Conservation (phyloP, 2,888 invertebrate genomes). For the Chorisops tibialis region DNA sequence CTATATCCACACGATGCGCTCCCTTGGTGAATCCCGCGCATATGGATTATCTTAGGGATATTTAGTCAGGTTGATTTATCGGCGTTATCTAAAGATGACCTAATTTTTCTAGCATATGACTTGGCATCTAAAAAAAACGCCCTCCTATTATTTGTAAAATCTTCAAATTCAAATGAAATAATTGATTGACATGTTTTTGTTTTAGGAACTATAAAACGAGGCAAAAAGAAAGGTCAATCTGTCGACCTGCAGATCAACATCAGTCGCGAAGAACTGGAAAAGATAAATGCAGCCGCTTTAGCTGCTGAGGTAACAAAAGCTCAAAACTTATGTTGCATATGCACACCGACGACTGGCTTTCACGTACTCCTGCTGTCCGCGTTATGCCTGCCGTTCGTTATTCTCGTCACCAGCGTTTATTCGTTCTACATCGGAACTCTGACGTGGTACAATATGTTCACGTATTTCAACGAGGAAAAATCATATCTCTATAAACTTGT, state of each 20-base stretch:
- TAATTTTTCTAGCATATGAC: too few relatives aligned
- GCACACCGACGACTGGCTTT: constrained; percentile 59
- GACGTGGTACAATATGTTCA: constrained; percentile 74
- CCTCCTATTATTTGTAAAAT: too few relatives aligned
- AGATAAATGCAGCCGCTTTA: constrained; percentile 60
- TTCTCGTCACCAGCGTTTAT: constrained; percentile 61
- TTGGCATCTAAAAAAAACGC: too few relatives aligned
- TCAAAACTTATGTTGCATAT: constrained; percentile 56
- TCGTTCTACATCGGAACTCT: constrained; percentile 73
- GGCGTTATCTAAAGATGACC: too few relatives aligned
- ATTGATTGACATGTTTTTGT: not conserved
- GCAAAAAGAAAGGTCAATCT: constrained; percentile 68
- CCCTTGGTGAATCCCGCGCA: too few relatives aligned
- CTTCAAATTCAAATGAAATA: not conserved
- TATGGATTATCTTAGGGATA: too few relatives aligned
- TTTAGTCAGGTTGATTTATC: too few relatives aligned
- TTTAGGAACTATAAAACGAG: constrained; percentile 66
- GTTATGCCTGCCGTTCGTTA: constrained; percentile 64
- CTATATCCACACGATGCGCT: too few relatives aligned
- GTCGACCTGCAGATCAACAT: constrained; percentile 70
- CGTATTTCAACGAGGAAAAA: constrained; percentile 65
- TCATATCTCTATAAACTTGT: constrained; percentile 61
- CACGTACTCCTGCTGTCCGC: constrained; percentile 65
- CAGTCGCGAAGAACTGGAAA: constrained; percentile 67
- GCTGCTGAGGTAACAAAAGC: constrained; percentile 60